A percentile compares a stretch with the other conserved stretches of the same genome.
These are phyloP conservation scores for Pteropus rufus DNA, from an alignment of 2,797 vertebrate species.

Conservation along the genomic window DNA sequence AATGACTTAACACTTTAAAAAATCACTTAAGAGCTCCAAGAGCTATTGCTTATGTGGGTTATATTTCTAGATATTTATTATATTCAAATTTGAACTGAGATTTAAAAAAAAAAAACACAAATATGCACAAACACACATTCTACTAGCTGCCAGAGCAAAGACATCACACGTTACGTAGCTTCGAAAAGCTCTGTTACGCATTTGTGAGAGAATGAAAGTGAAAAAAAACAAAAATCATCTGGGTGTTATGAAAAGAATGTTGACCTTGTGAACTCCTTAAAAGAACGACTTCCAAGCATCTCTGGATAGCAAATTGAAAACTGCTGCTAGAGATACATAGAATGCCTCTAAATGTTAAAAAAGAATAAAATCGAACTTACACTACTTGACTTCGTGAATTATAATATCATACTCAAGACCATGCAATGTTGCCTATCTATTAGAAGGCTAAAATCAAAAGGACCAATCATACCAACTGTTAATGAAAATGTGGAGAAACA, in stretches of 20 bases:
- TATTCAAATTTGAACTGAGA: constrained; percentile 1
- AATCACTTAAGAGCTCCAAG: background rate
- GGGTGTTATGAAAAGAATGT: background rate
- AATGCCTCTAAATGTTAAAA: background rate
- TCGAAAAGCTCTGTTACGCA: background rate
- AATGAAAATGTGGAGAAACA: background rate
- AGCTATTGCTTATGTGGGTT: background rate
- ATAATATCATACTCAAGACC: background rate
- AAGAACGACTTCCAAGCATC: background rate
- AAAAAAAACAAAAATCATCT: background rate
- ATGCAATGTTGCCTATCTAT: background rate
- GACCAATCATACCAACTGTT: background rate
- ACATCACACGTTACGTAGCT: background rate
- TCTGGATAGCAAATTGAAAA: background rate
- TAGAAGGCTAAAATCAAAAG: background rate
- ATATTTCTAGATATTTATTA: background rate
- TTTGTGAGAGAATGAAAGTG: background rate
- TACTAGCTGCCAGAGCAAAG: background rate
- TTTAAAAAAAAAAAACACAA: background rate
- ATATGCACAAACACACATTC: background rate
- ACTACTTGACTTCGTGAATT: background rate
- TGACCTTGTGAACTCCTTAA: background rate
- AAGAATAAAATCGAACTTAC: background rate
- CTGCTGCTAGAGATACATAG: background rate
- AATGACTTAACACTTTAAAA: background rate